These are phyloP conservation scores for Plectrocnemia conspersa DNA, from an alignment of 1,140 invertebrate genomes.

Conservation along the genomic window DNA sequence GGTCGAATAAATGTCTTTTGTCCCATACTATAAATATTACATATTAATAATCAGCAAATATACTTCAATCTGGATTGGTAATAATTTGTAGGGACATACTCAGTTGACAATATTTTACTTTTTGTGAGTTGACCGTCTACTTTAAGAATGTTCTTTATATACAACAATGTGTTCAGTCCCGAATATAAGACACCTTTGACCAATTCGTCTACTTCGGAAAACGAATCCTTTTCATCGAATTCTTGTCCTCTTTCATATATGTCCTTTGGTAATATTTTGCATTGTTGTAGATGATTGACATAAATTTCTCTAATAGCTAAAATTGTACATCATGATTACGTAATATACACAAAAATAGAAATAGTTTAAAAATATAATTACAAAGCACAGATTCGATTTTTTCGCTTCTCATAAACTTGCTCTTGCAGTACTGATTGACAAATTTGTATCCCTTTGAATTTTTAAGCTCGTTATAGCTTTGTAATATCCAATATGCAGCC, in stretches of 20 bases:
- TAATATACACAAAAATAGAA: neutral
- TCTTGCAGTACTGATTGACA: constrained; percentile 41
- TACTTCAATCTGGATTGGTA: constrained; percentile 1
- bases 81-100: constrained; percentile 40
- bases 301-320: constrained; percentile 48
- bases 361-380: constrained; percentile 35
- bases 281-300: constrained; percentile 43
- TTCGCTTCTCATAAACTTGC: constrained; percentile 42
- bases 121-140: constrained; percentile 49
- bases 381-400: constrained; percentile 45
- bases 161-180: constrained; percentile 51
- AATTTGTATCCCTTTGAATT: constrained; percentile 30
- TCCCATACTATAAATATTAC: constrained; percentile 43
- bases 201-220: constrained; percentile 50
- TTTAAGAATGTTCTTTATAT: constrained; percentile 42
- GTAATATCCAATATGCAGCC: constrained; percentile 48
- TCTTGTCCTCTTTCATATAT: constrained; percentile 37
- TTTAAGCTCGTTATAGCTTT: constrained; percentile 43
- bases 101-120: constrained; percentile 43
- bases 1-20: constrained; percentile 46
- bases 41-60: constrained; percentile 4
- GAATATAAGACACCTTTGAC: constrained; percentile 49
- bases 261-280: constrained; percentile 39
- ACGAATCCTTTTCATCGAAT: constrained; percentile 40
- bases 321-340: constrained; percentile 26